Percentiles rank a stretch among this genome's conserved stretches.
These are phyloP conservation scores for Pachyseris speciosa DNA, from an alignment of 64 coral and sea anemone species.

Conservation along the genomic window DNA sequence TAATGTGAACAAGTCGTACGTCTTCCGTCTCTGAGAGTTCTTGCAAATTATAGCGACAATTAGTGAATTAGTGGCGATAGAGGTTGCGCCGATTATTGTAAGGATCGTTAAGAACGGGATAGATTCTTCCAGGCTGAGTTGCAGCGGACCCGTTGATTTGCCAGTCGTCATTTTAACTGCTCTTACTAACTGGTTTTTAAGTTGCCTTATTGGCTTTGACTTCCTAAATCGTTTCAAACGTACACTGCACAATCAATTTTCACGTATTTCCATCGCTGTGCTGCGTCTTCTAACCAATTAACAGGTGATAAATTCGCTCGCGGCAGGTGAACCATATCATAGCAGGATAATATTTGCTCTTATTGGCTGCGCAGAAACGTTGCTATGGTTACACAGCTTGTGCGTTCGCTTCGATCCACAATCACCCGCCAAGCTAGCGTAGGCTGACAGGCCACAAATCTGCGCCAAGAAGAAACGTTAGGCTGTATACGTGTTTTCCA, in stretches of 20 bases:
- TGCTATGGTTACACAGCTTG: background rate
- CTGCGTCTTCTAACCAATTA: background rate
- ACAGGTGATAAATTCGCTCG: background rate
- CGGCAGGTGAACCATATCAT: background rate
- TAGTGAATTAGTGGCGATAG: slow-evolving; percentile 71
- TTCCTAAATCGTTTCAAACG: background rate
- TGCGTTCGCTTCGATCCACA: too few species aligned
- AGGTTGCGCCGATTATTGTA: slow-evolving; percentile 77
- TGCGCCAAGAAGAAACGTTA: background rate
- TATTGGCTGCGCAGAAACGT: background rate
- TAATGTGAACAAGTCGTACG: slow-evolving; percentile 75
- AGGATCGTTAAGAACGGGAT: slow-evolving; percentile 84
- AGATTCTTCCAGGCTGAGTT: slow-evolving; percentile 56
- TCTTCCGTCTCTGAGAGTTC: slow-evolving; percentile 50
- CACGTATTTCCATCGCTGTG: background rate
- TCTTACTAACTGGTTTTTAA: background rate
- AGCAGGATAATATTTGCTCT: background rate
- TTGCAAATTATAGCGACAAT: slow-evolving; percentile 69
- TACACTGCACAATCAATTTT: background rate
- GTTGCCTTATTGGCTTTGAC: background rate
- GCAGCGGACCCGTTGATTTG: slow-evolving; percentile 18
- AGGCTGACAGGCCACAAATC: background rate
- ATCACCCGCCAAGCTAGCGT: background rate
- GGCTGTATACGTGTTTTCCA: too few species aligned
- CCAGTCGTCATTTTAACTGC: background rate